Conservation (phyloP, 2,797 vertebrate species). For the Silurus lanzhouensis region DNA sequence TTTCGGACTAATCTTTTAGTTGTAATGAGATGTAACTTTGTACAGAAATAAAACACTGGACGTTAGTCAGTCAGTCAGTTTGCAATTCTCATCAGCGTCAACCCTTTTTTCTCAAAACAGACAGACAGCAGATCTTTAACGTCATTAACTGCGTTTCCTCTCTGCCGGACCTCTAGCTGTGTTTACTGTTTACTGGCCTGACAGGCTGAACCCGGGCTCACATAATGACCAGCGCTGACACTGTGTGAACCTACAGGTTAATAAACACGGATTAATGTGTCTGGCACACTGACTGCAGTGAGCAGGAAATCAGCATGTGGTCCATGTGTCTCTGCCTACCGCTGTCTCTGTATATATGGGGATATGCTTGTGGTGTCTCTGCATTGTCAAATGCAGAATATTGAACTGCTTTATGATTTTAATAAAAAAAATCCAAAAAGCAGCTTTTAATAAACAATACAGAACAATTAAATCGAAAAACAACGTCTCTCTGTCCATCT, state of each 20-base stretch:
- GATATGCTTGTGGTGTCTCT: no score
- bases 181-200: constrained; percentile 54
- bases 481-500: no score
- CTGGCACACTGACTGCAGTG: constrained; percentile 29
- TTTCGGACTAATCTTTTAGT: no score
- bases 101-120: constrained; percentile 34
- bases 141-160: neutral
- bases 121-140: constrained; percentile 62
- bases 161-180: constrained; percentile 71
- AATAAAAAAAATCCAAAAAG: neutral
- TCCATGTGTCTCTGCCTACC: neutral
- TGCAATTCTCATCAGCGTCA: neutral
- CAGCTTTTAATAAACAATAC: neutral
- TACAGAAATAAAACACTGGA: no score
- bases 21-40: no score
- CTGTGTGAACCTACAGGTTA: constrained; percentile 57
- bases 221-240: constrained; percentile 14
- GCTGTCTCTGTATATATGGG: neutral
- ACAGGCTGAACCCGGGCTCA: neutral
- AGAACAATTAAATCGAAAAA: no score
- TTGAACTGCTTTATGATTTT: no score
- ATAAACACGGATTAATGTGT: constrained; percentile 50
- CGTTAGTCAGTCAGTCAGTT: neutral
- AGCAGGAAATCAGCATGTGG: neutral
- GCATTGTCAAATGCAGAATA: no score